A percentile compares a stretch with the other conserved stretches of the same genome.
Conservation (phyloP, 1,140 invertebrate species). For the Pogonognathellus flavescens region DNA sequence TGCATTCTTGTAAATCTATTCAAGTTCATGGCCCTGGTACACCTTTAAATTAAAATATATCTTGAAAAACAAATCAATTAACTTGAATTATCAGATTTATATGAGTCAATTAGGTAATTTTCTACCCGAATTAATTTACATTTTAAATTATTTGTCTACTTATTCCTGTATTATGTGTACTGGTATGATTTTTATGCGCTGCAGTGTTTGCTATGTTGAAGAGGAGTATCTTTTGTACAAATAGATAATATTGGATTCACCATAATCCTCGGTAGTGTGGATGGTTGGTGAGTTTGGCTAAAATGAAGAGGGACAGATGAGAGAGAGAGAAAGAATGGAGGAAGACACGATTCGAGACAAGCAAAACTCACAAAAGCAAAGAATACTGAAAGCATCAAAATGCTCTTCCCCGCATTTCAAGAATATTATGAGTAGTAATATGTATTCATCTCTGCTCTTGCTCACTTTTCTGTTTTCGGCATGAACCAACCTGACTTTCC, state of each 20-base stretch:
- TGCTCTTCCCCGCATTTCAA: constrained; percentile 19
- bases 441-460: constrained; percentile 45
- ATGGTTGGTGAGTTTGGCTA: neutral
- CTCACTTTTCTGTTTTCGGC: constrained; percentile 28
- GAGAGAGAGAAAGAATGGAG: neutral
- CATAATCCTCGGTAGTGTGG: neutral
- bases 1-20: no score
- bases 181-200: no score
- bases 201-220: no score
- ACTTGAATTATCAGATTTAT: no score
- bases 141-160: no score
- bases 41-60: no score
- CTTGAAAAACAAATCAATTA: no score
- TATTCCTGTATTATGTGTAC: no score
- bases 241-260: constrained; percentile 17
- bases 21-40: no score
- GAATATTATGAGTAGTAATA: constrained; percentile 32
- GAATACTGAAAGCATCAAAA: neutral
- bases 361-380: neutral
- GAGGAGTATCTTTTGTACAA: no score
- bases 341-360: neutral
- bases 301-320: constrained; percentile 14
- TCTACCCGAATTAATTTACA: no score
- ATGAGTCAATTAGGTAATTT: no score
- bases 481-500: neutral